Evolutionary conservation across 2,797 vertebrate genomes (phyloP).

Genomic region (Clarias platycephalus): DNA sequence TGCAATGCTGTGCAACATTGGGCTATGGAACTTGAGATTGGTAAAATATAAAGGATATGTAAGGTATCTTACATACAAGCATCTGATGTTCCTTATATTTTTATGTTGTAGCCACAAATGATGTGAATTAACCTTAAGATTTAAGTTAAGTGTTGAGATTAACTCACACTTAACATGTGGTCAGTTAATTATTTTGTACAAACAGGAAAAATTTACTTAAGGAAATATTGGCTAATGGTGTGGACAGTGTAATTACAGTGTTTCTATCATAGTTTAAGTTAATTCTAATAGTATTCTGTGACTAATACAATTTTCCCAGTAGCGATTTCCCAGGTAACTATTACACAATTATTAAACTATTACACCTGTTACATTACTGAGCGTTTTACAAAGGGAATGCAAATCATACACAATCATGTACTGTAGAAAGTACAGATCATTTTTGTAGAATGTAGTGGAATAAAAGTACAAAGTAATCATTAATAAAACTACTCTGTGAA

Average conservation of each 20-base stretch:
- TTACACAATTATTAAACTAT: no score
- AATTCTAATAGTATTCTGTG: neutral
- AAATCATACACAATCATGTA: no score
- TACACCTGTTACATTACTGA: no score
- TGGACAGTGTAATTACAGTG: neutral
- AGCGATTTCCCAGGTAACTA: neutral
- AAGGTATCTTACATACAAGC: neutral
- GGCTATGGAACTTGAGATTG: neutral
- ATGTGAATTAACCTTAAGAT: neutral
- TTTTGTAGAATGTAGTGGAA: no score
- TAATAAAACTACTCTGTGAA: no score
- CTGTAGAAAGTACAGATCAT: no score
- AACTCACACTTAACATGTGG: neutral
- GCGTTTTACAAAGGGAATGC: no score
- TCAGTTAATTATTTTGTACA: neutral
- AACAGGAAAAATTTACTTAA: neutral
- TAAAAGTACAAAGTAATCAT: no score
- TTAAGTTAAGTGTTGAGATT: neutral
- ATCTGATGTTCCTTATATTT: neutral
- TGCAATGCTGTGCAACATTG: neutral
- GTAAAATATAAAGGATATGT: no score
- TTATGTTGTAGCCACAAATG: neutral
- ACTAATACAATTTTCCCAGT: neutral
- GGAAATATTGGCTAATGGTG: neutral
- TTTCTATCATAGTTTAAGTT: neutral